These are phyloP conservation scores for Alcis repandata DNA, from an alignment of 2,888 invertebrate genomes.

Conservation along the genomic window DNA sequence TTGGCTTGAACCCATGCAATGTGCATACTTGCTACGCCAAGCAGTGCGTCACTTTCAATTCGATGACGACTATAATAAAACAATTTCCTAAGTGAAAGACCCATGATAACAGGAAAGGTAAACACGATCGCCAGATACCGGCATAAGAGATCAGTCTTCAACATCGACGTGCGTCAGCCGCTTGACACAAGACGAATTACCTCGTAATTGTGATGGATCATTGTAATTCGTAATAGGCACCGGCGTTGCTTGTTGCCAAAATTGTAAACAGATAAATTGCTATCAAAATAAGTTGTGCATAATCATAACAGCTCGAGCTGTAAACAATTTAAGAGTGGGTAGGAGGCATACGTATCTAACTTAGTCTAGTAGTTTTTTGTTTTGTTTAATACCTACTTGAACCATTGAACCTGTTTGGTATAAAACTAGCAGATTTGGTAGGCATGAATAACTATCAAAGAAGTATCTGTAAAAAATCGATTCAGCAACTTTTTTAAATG, in stretches of 20 bases:
- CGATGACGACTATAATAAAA: background rate
- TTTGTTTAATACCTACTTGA: too few relatives aligned
- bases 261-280: conserved; percentile 22
- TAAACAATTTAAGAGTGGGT: background rate
- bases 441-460: background rate
- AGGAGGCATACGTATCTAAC: background rate
- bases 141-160: conserved; percentile 24
- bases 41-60: too few relatives aligned
- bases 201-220: conserved; percentile 36
- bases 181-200: conserved; percentile 33
- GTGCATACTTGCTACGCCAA: too few relatives aligned
- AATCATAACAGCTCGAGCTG: background rate
- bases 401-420: too few relatives aligned
- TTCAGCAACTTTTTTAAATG: background rate
- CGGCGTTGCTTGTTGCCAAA: conserved; percentile 13
- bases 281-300: conserved; percentile 6
- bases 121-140: conserved; percentile 23
- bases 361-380: too few relatives aligned
- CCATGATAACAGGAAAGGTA: conserved; percentile 6
- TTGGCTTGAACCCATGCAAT: too few relatives aligned
- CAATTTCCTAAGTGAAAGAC: background rate
- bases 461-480: background rate
- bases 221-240: conserved; percentile 17
- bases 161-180: conserved; percentile 21
- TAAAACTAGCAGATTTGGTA: background rate